Base-by-base conservation (phyloP, 2,113 vertebrate species). In the Apteryx owenii region DNA sequence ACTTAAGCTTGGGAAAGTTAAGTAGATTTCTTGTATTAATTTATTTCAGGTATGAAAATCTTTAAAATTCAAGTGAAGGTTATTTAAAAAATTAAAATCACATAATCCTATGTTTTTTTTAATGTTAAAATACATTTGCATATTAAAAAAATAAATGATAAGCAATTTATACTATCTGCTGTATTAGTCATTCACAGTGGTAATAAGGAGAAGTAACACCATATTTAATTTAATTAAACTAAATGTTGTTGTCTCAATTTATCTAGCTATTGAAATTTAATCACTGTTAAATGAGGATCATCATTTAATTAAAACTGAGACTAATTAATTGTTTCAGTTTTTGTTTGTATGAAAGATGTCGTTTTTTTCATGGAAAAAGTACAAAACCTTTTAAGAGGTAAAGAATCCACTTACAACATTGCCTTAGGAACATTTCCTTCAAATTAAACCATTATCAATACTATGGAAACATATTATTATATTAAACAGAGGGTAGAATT, bases 271-370 rank as follows among this genome's bases (percentile, higher is more conserved):
- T 96, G 86, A 79, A 97, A 97, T 97, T 95, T 95, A 97, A 97
- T 97, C 84, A 92, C 83, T 95, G 77, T 68, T 97, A 97, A 97
- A 96, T 89, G 22, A 44, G 56, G 50, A 97, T 93, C 10, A 95
- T 93, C 5, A 13, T 93, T 97, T 98, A 97, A 98, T 97, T 98
- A 96, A 97, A 97, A 96, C 75, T 85, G 68, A 97, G 88, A 77
- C 58, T 97, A 97, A 98, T 97, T 97, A 97, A 96, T 95, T 87
- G 86, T 92, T 96, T 93, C 69, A 78, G 84, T 96, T 97, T 68
- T 96, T 98, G 79, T 97, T 97, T 98, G 65, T 91, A 85, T 93
- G 81, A 94, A 97, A 96, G 33, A 91, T 69, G 10, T 31, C 68
- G 71, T 96, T 61, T 25, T 85, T 94, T 97, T 96, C 65, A 91